Evolutionary conservation across 30 jellyfish, hydroid and myxozoan genomes (phyloP), one percentile per base, ranked within the genome.

Genomic region (Aurelia sp.): DNA sequence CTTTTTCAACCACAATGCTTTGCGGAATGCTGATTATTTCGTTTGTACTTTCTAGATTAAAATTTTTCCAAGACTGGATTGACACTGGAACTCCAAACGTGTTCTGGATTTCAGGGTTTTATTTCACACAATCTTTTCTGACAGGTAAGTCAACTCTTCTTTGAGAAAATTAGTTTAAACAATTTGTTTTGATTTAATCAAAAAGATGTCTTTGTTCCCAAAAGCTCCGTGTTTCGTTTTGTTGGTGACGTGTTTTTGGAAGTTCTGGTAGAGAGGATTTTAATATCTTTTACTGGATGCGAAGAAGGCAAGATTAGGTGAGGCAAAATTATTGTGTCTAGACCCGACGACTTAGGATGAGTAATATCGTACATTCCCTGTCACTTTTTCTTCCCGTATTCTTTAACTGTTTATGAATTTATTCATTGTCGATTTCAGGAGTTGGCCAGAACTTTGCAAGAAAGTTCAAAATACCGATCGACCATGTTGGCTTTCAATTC

Each of bases 21-120:
- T 0, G 48, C 7, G 0, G 50, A 4, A 38, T 38, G 50, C 50
- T 5, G 2, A 44, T 44, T 44, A 3, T 44, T 44, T 40, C 51
- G 10, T 8, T 40, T 40, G 51, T 67, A 21, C 47, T 24, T 40
- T 65, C 1, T 59, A 95, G 99, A 60, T 81, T 95, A 66, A 77
- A 89, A 18, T 95, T 95, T 90, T 90, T 95, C 80, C 97, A 89
- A 81, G 81, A 84, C 20, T 95, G 99, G 99, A 90, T 95, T 47
- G 97, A 95, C 35, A 41, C 74, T 73, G 99, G 99, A n/a, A 85
- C 94, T 10, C 99, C 99, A 30, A 96, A 63, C 66, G 97, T 96
- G 11, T 96, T 96, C 78, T 91, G 98, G 99, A 51, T 96, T 52
- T 91, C 99, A 15, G 99, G 98, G 2, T 96, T 91, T 64, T 96